phyloP scores from a whole-genome alignment of 2,113 vertebrate genomes.

The Marmota flaviventris region DNA sequence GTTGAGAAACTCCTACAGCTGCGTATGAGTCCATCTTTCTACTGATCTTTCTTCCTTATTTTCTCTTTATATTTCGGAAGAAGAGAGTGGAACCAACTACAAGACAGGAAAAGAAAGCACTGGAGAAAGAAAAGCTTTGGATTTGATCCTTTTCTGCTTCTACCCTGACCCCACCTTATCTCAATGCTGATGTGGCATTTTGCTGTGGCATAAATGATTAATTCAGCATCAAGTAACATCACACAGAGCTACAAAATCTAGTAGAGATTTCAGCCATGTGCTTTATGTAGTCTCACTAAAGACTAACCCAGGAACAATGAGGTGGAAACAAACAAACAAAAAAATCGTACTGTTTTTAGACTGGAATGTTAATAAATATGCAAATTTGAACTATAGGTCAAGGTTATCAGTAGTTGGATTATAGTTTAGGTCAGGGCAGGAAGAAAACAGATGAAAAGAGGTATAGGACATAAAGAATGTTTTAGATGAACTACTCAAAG shows the following conservation, averaged over 20 bases:
- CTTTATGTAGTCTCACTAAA: neutral
- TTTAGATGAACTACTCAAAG: neutral
- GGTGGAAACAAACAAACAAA: neutral
- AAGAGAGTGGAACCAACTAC: neutral
- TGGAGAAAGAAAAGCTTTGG: neutral
- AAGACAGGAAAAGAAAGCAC: neutral
- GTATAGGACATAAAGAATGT: neutral
- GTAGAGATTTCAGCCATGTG: neutral
- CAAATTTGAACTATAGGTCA: constrained; percentile 55
- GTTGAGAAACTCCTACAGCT: neutral
- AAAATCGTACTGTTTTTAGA: constrained; percentile 15
- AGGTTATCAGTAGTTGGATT: constrained; percentile 11
- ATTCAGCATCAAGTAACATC: neutral
- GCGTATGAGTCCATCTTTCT: neutral
- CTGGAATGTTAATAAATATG: constrained; percentile 35
- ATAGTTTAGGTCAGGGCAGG: neutral
- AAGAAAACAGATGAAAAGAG: neutral
- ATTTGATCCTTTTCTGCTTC: neutral
- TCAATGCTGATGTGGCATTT: neutral
- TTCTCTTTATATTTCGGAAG: neutral
- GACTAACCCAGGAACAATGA: neutral
- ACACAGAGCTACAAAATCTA: neutral
- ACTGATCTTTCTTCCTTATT: neutral
- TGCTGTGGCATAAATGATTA: neutral
- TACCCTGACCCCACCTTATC: neutral